phyloP scores from a whole-genome alignment of 2,797 vertebrate species.

The Acipenser ruthenus region DNA sequence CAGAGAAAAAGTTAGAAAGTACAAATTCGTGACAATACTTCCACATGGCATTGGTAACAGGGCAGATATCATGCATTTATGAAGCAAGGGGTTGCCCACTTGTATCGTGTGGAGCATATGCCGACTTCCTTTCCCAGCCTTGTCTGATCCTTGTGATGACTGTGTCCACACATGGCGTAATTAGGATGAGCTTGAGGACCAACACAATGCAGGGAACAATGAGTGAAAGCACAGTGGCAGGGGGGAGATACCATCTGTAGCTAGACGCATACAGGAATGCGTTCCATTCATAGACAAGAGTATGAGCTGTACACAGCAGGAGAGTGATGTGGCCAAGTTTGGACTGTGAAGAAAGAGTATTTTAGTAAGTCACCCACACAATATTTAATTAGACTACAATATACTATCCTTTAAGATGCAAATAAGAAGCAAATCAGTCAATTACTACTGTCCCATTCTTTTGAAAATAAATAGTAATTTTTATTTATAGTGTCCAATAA shows the following conservation, averaged over 20 bases:
- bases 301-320: constrained; percentile 73
- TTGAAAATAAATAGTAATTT: too few relatives aligned
- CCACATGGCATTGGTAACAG: too few relatives aligned
- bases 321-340: constrained; percentile 82
- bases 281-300: constrained; percentile 68
- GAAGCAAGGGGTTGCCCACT: too few relatives aligned
- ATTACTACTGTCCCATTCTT: too few relatives aligned
- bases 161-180: constrained; percentile 75
- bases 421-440: too few relatives aligned
- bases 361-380: background rate
- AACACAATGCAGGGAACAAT: constrained; percentile 71
- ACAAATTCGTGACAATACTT: too few relatives aligned
- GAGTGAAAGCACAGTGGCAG: constrained; percentile 64
- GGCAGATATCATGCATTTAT: too few relatives aligned
- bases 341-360: constrained; percentile 53
- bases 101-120: background rate
- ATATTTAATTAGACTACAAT: background rate
- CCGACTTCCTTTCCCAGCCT: constrained; percentile 72
- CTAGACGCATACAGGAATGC: constrained; percentile 52
- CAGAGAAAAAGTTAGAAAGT: too few relatives aligned
- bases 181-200: constrained; percentile 69
- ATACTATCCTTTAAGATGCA: too few relatives aligned
- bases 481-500: too few relatives aligned
- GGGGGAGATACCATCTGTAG: constrained; percentile 75
- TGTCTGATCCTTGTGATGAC: constrained; percentile 69